Evolutionary conservation across 2,113 vertebrate genomes (phyloP).

Genomic region (Hippocampus abdominalis): DNA sequence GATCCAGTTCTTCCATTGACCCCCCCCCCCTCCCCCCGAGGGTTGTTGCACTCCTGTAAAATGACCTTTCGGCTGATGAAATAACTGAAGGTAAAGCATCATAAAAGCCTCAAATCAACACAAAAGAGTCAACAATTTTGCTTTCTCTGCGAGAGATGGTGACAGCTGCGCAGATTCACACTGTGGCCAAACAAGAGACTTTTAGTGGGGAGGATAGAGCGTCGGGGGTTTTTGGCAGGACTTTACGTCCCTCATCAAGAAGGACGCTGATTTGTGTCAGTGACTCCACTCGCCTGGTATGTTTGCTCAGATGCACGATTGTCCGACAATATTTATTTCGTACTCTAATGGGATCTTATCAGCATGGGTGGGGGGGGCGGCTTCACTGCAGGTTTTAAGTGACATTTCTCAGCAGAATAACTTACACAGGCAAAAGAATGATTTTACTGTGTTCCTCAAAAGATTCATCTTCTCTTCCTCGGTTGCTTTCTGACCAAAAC

Average conservation of each 20-base stretch:
- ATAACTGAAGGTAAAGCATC: neutral
- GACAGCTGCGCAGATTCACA: slow-evolving; percentile 5
- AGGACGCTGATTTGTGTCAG: neutral
- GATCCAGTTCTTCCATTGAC: too few relatives aligned
- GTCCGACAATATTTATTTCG: neutral
- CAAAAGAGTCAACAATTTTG: neutral
- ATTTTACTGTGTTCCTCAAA: neutral
- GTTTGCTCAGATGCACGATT: slow-evolving; percentile 1
- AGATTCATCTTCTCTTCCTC: neutral
- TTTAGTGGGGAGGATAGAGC: slow-evolving; percentile 9
- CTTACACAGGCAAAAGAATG: too few relatives aligned
- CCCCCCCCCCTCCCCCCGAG: too few relatives aligned
- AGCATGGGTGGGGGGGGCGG: too few relatives aligned
- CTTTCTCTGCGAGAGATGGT: neutral
- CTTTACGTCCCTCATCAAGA: neutral
- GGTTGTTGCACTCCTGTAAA: too few relatives aligned
- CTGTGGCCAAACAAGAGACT: slow-evolving; percentile 6
- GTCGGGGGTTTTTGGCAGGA: slow-evolving; percentile 16
- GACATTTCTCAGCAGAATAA: neutral
- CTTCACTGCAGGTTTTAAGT: neutral
- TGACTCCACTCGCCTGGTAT: slow-evolving; percentile 45
- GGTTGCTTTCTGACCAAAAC: neutral
- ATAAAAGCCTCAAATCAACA: neutral
- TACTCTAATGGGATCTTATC: neutral
- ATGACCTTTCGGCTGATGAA: too few relatives aligned